Conservation (phyloP, 2,113 vertebrate genomes). For the Porphyrio hochstetteri region DNA sequence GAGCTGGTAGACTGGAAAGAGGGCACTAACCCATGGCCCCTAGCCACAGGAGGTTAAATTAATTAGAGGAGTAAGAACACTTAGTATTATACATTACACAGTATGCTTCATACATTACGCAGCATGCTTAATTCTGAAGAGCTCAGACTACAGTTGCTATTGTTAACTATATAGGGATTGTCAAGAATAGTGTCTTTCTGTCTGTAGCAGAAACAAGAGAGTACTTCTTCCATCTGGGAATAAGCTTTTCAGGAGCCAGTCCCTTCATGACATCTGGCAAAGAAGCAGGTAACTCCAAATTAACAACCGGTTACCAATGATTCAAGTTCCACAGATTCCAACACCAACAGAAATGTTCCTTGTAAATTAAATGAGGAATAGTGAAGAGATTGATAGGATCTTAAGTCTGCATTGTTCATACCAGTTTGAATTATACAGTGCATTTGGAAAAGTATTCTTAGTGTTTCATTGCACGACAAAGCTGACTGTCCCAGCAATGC, state of each 20-base stretch:
- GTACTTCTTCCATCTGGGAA: not conserved
- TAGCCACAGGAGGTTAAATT: not conserved
- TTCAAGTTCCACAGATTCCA: not conserved
- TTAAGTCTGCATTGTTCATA: not conserved
- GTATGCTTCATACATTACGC: not conserved
- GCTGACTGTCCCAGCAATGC: not conserved
- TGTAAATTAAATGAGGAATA: not conserved
- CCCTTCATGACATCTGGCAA: not conserved
- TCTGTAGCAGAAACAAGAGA: not conserved
- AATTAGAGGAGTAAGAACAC: conserved; percentile 2
- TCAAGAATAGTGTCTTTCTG: not conserved
- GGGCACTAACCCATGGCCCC: not conserved
- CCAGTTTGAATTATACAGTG: not conserved
- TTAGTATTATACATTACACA: not conserved
- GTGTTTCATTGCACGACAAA: not conserved
- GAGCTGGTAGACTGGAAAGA: not conserved
- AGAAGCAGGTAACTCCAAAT: not conserved
- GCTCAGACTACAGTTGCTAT: not conserved
- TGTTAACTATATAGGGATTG: not conserved
- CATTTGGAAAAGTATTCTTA: not conserved
- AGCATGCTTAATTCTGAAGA: not conserved
- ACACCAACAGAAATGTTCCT: not conserved
- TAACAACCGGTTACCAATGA: not conserved
- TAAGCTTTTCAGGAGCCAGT: not conserved
- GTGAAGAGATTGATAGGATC: not conserved